Percentiles rank a stretch among this genome's conserved stretches.
These are phyloP conservation scores for Pachymerium ferrugineum DNA, from an alignment of 2,888 invertebrate species.

Conservation along the genomic window DNA sequence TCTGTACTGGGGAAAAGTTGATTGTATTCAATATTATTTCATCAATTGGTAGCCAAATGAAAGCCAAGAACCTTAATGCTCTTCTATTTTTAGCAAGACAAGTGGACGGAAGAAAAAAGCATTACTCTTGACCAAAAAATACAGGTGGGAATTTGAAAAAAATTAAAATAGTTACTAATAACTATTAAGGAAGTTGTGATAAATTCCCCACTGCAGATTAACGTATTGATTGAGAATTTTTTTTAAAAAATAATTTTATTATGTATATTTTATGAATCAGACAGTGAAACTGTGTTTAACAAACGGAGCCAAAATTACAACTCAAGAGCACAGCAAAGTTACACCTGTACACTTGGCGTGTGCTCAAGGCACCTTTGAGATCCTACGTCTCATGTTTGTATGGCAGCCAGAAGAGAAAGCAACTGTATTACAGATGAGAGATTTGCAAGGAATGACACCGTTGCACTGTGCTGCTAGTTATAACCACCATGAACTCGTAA, in stretches of 20 bases:
- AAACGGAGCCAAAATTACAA: slow-evolving; percentile 79
- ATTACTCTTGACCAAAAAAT: not conserved
- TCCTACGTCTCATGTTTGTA: slow-evolving; percentile 78
- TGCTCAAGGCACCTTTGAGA: slow-evolving; percentile 74
- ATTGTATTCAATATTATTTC: too few relatives aligned
- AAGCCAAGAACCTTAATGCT: not conserved
- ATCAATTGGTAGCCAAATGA: not conserved
- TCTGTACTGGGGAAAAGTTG: not conserved
- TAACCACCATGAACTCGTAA: slow-evolving; percentile 71
- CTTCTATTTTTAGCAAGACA: not conserved
- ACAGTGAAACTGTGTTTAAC: slow-evolving; percentile 77
- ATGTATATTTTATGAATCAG: slow-evolving; percentile 51
- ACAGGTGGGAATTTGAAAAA: not conserved
- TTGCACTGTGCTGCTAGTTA: slow-evolving; percentile 88
- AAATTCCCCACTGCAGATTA: slow-evolving; percentile 4
- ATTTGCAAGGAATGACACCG: slow-evolving; percentile 83
- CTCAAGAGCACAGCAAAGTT: slow-evolving; percentile 77
- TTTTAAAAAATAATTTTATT: not conserved
- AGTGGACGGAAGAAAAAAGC: not conserved
- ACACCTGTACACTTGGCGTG: slow-evolving; percentile 87
- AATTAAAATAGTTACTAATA: not conserved
- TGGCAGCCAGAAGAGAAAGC: slow-evolving; percentile 62
- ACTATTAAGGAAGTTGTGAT: too few relatives aligned
- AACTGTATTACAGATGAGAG: slow-evolving; percentile 64
- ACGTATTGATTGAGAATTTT: not conserved